A percentile compares a stretch with the other conserved stretches of the same genome.
These are phyloP conservation scores for Tapera naevia DNA, from an alignment of 2,797 vertebrate genomes.

Conservation along the genomic window DNA sequence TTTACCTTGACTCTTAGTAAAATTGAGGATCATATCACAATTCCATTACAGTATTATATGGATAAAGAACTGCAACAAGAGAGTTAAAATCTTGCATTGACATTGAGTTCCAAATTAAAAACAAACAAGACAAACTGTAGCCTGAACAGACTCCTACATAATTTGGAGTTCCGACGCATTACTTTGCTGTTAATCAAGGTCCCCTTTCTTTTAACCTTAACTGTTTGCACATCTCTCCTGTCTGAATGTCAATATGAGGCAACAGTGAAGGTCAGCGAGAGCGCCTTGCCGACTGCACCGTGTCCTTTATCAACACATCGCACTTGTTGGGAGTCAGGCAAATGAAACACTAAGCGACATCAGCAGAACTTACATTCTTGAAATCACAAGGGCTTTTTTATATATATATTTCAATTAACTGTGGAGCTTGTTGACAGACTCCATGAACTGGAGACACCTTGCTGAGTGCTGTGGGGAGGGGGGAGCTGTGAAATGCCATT, in stretches of 20 bases:
- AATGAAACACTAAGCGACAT: neutral
- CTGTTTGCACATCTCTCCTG: conserved; percentile 47
- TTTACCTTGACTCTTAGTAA: neutral
- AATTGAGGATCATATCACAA: conserved; percentile 32
- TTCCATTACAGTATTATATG: neutral
- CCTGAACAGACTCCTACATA: conserved; percentile 6
- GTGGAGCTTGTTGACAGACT: neutral
- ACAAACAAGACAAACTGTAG: conserved; percentile 36
- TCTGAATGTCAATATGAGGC: conserved; percentile 49
- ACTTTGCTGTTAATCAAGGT: conserved; percentile 67
- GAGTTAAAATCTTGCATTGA: conserved; percentile 46
- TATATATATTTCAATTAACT: neutral
- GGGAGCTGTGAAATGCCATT: neutral
- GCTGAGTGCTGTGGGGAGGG: neutral
- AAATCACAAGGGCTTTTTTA: neutral
- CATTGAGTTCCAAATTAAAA: conserved; percentile 60
- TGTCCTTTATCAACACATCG: conserved; percentile 27
- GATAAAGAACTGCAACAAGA: conserved; percentile 29
- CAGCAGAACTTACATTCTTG: neutral
- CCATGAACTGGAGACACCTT: neutral
- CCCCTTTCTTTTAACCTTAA: conserved; percentile 56
- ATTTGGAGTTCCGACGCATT: conserved; percentile 61
- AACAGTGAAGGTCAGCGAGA: conserved; percentile 52
- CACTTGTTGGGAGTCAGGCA: neutral
- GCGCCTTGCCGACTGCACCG: neutral